Conservation (phyloP, 2,888 invertebrate genomes). For the Agrilus cyanescens region DNA sequence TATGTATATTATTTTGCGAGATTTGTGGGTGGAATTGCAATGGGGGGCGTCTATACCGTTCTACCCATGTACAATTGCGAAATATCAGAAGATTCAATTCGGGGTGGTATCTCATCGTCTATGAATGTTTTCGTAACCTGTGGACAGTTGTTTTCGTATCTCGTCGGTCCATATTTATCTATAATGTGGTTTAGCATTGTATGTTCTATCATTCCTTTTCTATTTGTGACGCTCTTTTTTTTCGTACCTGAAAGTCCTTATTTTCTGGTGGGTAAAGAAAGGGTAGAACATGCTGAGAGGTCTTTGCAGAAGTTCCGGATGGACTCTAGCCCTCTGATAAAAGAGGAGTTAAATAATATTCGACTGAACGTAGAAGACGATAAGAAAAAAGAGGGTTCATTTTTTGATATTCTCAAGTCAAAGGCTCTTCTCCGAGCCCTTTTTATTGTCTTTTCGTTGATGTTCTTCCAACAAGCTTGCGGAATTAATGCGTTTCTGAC, state of each 20-base stretch:
- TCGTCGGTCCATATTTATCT: constrained; percentile 57
- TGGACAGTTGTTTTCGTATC: constrained; percentile 60
- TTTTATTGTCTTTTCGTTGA: constrained; percentile 3
- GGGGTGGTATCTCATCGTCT: constrained; percentile 74
- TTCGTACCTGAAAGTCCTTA: constrained; percentile 77
- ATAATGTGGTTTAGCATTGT: constrained; percentile 54
- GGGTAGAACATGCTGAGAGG: constrained; percentile 47
- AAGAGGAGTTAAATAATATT: constrained; percentile 10
- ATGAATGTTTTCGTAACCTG: constrained; percentile 61
- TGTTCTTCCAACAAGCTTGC: constrained; percentile 67
- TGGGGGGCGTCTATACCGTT: constrained; percentile 58
- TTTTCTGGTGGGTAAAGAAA: constrained; percentile 48
- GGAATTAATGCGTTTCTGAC: constrained; percentile 74
- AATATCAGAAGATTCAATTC: constrained; percentile 61
- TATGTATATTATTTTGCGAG: constrained; percentile 31
- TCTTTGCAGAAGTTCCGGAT: constrained; percentile 57
- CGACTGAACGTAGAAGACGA: constrained; percentile 4
- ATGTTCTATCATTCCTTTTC: constrained; percentile 42
- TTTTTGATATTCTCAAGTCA: constrained; percentile 36
- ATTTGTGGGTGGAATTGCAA: constrained; percentile 46
- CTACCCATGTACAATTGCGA: constrained; percentile 81
- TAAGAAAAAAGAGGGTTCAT: constrained; percentile 27
- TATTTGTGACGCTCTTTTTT: constrained; percentile 47
- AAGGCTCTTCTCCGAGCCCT: constrained; percentile 51
- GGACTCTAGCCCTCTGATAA: constrained; percentile 33